Evolutionary conservation across 2,888 invertebrate species (phyloP), one percentile per base, ranked within the genome.

Genomic region (Enchytraeus crypticus): DNA sequence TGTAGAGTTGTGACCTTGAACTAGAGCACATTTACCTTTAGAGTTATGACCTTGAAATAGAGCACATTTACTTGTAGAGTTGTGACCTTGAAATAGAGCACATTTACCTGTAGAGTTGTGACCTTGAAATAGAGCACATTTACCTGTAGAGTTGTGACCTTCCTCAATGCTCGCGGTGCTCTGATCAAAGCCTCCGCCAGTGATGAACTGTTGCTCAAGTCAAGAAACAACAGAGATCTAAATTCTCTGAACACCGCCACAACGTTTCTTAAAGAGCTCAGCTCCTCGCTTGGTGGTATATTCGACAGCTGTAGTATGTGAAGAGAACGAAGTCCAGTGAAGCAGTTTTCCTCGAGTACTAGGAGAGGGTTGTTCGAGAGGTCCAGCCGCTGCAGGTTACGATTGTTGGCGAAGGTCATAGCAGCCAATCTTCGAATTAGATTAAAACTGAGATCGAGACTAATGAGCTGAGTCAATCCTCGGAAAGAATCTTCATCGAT

Each of bases 321-420:
- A 47, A 71, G 63, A 30, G 65, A 61, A 23, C 61, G 32, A 11
- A 70, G 59, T 5, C 63, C 62, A 2, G 43, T 46, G 51, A 71
- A 70, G 8, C 59, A 56, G n/a, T 62, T 51, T 2, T 61, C 57
- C 21, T 57, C 54, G 38, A 63, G 61, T 18, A 38, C 11, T 5
- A 57, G 33, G 11, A 72, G 51, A 1, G 65, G 65, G 54, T 72
- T 72, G 45, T 65, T 51, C 11, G 72, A 71, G 5, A 72, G 38
- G 57, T 71, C 69, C 14, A 72, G 55, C 3, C 46, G 46, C 63
- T 66, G 53, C 45, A 68, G 61, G 23, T 47, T 54, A 8, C 29
- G 30, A 27, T 32, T 57, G 49, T 55, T 49, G 18, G 30, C 26
- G 60, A 68, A 68, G n/a, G 59, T 58, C 23, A 30, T 11, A 26